phyloP scores from a whole-genome alignment of 2,113 vertebrate species.

The Bucco capensis region DNA sequence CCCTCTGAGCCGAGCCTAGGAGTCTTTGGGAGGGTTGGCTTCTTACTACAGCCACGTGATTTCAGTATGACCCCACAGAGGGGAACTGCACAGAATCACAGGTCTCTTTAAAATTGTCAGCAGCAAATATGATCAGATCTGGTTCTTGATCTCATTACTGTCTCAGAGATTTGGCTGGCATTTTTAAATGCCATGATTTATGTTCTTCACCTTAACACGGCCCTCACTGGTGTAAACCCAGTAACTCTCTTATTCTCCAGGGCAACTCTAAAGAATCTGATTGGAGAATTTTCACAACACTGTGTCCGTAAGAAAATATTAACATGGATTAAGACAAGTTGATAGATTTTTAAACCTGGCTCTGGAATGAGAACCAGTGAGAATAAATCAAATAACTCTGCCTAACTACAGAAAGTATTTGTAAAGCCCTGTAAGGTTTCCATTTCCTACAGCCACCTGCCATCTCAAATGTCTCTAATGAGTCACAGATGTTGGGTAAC shows the following conservation, averaged over 20 bases:
- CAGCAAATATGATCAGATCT: slow-evolving; percentile 55
- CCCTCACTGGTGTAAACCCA: slow-evolving; percentile 23
- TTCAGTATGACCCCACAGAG: not conserved
- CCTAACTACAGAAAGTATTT: slow-evolving; percentile 71
- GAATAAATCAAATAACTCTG: slow-evolving; percentile 67
- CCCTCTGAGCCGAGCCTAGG: not conserved
- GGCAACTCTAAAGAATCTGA: slow-evolving; percentile 19
- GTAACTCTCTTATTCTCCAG: slow-evolving; percentile 56
- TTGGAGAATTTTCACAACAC: slow-evolving; percentile 52
- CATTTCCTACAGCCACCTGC: slow-evolving; percentile 79
- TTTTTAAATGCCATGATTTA: slow-evolving; percentile 62
- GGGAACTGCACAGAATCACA: not conserved
- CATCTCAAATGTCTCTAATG: slow-evolving; percentile 74
- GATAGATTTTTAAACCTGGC: slow-evolving; percentile 63
- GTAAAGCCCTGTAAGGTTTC: slow-evolving; percentile 69
- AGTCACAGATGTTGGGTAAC: slow-evolving; percentile 73
- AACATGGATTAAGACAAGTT: slow-evolving; percentile 51
- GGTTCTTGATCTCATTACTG: slow-evolving; percentile 59
- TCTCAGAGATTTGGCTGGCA: slow-evolving; percentile 59
- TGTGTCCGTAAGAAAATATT: slow-evolving; percentile 49
- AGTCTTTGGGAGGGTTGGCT: not conserved
- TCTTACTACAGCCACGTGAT: not conserved
- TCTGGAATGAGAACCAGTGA: slow-evolving; percentile 24
- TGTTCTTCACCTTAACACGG: slow-evolving; percentile 48
- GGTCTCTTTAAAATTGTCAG: slow-evolving; percentile 32